Base-by-base conservation (phyloP, 2,113 vertebrate genomes). In the Phainopepla nitens region DNA sequence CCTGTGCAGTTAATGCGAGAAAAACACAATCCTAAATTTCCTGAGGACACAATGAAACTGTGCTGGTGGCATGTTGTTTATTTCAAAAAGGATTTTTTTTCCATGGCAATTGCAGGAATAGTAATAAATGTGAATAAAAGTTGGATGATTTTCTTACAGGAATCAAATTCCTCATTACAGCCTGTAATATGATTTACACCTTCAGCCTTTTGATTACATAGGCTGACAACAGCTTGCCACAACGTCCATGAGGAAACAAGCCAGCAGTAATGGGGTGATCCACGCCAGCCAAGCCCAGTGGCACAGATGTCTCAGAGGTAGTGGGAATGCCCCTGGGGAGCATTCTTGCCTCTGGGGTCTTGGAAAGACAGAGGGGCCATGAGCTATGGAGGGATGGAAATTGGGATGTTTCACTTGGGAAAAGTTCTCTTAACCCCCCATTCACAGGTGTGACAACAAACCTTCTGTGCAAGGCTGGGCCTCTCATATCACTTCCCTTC, bases 21-120 rank as follows among this genome's bases (percentile, higher is more conserved):
- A 90, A 95, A 94, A 95, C 60, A 92, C 76, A 92, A 86, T 51
- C 41, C 51, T 44, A 64, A 64, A 79, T 92, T 89, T 96, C 86
- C 88, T 42, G 57, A 93, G 90, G 82, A 95, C 53, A 60, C 41
- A 86, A 88, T 75, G 62, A 83, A 86, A 83, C 50, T 49, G 44
- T 69, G 68, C 82, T 86, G 51, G 39, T 88, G 82, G 90, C 71
- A 42, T 23, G 29, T 49, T 72, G 16, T 21, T 68, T 69, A 80
- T 58, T 77, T 45, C 3, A 36, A 21, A 70, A 87, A 54, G 51
- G 29, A 70, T 88, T 78, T 86, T 73, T 77, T 51, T 14, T 89
- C 68, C 62, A 41, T n/a, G 31, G 51, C 27, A 93, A 86, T 73
- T 82, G 39, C 53, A 86, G 47, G 87, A 91, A 72, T 61, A 79